phyloP scores from a whole-genome alignment of 2,113 vertebrate genomes.

The Amia ocellicauda region DNA sequence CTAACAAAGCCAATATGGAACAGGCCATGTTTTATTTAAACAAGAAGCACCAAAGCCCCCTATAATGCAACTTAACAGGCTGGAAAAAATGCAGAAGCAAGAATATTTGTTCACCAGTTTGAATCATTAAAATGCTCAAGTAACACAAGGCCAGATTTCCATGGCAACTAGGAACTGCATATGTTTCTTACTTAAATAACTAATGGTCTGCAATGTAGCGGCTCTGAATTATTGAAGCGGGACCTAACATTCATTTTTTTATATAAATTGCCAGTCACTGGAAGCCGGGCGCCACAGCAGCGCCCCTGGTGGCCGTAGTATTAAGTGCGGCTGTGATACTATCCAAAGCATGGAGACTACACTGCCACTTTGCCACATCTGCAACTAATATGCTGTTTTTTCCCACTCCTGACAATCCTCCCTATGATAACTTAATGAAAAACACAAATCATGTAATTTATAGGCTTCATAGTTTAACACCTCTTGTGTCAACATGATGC shows the following conservation, averaged over 20 bases:
- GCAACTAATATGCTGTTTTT: not conserved
- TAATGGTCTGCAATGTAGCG: not conserved
- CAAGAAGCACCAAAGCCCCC: too few species aligned
- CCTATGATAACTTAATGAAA: conserved; percentile 11
- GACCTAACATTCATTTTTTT: too few species aligned
- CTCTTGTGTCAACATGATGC: not conserved
- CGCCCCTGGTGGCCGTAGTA: not conserved
- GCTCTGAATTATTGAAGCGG: conserved; percentile 1
- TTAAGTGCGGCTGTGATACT: not conserved
- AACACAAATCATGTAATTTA: conserved; percentile 12
- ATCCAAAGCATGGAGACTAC: not conserved
- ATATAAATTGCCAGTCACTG: too few species aligned
- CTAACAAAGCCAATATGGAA: not conserved
- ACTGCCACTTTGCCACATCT: not conserved
- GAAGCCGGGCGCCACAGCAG: too few species aligned
- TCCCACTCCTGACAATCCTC: conserved; percentile 6
- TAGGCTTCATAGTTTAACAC: conserved; percentile 8
- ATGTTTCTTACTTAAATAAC: not conserved
- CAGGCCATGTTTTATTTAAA: conserved; percentile 1
- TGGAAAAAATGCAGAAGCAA: not conserved
- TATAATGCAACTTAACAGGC: not conserved
- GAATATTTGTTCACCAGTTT: not conserved
- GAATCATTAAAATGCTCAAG: not conserved
- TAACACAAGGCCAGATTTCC: not conserved
- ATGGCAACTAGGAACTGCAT: not conserved